Evolutionary conservation across 2,797 vertebrate genomes (phyloP), one percentile per base, ranked within the genome.

Genomic region (Pangasius djambal): DNA sequence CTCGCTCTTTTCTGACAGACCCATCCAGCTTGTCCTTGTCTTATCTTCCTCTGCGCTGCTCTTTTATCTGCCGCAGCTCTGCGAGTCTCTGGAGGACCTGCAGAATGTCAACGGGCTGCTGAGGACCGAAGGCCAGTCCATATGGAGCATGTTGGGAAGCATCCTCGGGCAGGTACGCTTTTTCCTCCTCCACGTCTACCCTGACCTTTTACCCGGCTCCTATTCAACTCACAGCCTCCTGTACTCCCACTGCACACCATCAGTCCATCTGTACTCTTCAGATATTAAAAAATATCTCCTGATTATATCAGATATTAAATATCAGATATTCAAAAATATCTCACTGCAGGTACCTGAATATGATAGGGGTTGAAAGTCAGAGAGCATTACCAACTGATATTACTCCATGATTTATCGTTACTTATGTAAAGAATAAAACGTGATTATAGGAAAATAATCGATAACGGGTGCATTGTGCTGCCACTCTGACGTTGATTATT

Each of bases 61-160:
- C 82, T 90, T 89, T 87, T 90, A 92, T 92, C 82, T 89, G 87
- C 91, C 93, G 88, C 93, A 99, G 98, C 95, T 99, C 0, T 99
- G 98, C 88, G 98, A 99, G 91, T 97, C 97, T 87, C 95, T 99
- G 94, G 98, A 99, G 96, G 98, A 99, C 87, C 95, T 99, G 83
- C 97, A 99, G 91, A 98, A 97, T 92, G 95, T 97, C 93, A 99
- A 99, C 89, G 97, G 97, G 83, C 97, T 97, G 91, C 95, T 99
- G 92, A 95, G 98, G 86, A 96, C 95, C 65, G 98, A 99, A 95
- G 98, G 98, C 37, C 98, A 99, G 94, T 94, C 96, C 89, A 96
- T 98, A 89, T 99, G 98, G 98, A 96, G 96, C 92, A 94, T 98
- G 59, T 94, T 99, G 91, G 97, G 98, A 48, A 96, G 97, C 94